These are phyloP conservation scores for Anguilla pacifica DNA, from an alignment of 2,797 vertebrate species.

Conservation along the genomic window DNA sequence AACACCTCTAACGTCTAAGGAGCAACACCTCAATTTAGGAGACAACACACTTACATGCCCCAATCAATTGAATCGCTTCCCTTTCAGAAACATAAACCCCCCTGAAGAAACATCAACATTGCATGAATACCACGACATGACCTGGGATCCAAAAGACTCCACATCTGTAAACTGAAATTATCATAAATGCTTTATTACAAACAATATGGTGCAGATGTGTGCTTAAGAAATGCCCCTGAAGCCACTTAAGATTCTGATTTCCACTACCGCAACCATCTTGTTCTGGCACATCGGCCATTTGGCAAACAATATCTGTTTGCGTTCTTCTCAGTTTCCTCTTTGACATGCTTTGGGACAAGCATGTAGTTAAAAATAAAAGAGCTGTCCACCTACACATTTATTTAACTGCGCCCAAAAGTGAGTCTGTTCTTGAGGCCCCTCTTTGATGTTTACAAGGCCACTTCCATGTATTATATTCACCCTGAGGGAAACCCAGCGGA, in stretches of 20 bases:
- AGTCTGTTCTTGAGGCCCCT: slow-evolving; percentile 7
- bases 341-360: slow-evolving; percentile 21
- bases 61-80: neutral
- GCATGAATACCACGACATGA: neutral
- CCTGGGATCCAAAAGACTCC: neutral
- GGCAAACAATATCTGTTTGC: neutral
- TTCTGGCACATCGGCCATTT: neutral
- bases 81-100: neutral
- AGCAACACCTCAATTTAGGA: neutral
- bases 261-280: neutral
- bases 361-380: slow-evolving; percentile 24
- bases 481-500: slow-evolving; percentile 7
- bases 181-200: neutral
- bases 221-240: neutral
- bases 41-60: neutral
- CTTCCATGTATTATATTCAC: slow-evolving; percentile 44
- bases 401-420: slow-evolving; percentile 11
- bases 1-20: neutral
- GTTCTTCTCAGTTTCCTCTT: slow-evolving; percentile 2
- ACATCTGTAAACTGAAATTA: neutral
- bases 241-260: neutral
- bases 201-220: neutral
- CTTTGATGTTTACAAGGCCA: slow-evolving; percentile 40
- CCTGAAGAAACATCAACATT: neutral
- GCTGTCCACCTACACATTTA: slow-evolving; percentile 26